A percentile compares a stretch with the other conserved stretches of the same genome.
Evolutionary conservation across 2,888 invertebrate genomes (phyloP).

Genomic region (Diarsia mendica): DNA sequence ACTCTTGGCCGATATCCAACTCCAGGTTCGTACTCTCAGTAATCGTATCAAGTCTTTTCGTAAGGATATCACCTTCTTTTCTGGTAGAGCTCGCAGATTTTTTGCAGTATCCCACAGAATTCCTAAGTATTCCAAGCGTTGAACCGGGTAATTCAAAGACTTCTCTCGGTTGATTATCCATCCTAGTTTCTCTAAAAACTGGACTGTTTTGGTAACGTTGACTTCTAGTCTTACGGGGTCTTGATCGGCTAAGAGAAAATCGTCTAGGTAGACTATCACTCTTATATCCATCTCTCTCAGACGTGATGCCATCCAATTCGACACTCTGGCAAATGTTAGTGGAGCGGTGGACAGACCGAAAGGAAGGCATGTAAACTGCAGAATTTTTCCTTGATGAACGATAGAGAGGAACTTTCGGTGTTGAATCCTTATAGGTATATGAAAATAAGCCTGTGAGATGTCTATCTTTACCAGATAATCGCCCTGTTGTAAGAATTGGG

Average conservation of each 20-base stretch:
- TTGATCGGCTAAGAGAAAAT: background rate
- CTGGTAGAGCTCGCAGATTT: background rate
- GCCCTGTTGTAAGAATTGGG: slow-evolving; percentile 2
- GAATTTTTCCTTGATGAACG: background rate
- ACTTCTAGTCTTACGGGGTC: background rate
- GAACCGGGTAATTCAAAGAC: background rate
- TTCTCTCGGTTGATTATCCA: slow-evolving; percentile 6
- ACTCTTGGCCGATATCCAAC: background rate
- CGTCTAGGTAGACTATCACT: slow-evolving; percentile 4
- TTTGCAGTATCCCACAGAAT: background rate
- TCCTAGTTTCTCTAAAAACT: background rate
- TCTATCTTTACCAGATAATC: background rate
- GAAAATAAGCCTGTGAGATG: background rate
- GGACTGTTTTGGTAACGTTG: background rate
- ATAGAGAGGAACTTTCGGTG: background rate
- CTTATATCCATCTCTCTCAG: background rate
- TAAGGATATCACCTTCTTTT: background rate
- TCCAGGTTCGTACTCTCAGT: background rate
- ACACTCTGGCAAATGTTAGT: background rate
- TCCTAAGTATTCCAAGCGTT: background rate
- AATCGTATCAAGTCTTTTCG: slow-evolving; percentile 1
- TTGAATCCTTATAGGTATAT: background rate
- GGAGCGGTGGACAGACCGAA: background rate
- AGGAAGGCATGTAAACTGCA: background rate
- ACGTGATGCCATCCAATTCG: background rate